phyloP scores from a whole-genome alignment of 2,113 vertebrate genomes.

The Scartelaos histophorus region DNA sequence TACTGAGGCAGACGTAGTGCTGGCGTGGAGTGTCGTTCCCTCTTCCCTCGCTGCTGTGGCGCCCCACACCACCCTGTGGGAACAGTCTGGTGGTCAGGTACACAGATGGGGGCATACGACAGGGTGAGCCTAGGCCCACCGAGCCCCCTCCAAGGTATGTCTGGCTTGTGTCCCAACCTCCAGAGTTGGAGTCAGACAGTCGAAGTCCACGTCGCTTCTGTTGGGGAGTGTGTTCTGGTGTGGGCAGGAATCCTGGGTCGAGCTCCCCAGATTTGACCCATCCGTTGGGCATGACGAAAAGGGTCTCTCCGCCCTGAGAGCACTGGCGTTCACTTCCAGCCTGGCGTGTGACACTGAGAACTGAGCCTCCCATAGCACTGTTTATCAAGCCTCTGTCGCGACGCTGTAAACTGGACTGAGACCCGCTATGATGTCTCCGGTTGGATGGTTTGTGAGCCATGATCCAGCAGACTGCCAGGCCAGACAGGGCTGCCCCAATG shows the following conservation, averaged over 20 bases:
- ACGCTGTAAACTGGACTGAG: conserved; percentile 80
- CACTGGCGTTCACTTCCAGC: conserved; percentile 75
- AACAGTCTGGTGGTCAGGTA: conserved; percentile 82
- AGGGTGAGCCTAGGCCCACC: conserved; percentile 71
- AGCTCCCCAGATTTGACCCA: conserved; percentile 89
- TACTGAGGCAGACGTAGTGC: conserved; percentile 79
- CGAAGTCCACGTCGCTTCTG: conserved; percentile 86
- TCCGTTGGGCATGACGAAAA: conserved; percentile 92
- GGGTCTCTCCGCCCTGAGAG: conserved; percentile 76
- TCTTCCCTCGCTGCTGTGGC: conserved; percentile 60
- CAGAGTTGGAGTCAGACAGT: conserved; percentile 80
- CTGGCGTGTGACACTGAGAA: conserved; percentile 89
- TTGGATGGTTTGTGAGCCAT: conserved; percentile 89
- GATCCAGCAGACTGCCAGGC: conserved; percentile 95
- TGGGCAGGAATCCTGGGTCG: conserved; percentile 90
- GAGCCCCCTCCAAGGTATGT: conserved; percentile 80
- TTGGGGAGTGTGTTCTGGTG: conserved; percentile 94
- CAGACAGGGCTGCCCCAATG: conserved; percentile 92
- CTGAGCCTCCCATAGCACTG: conserved; percentile 83
- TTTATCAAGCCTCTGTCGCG: conserved; percentile 87
- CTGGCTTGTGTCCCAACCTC: conserved; percentile 89
- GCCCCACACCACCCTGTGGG: conserved; percentile 67
- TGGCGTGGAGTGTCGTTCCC: conserved; percentile 72
- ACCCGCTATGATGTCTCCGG: conserved; percentile 63
- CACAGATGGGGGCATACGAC: conserved; percentile 72